phyloP scores from a whole-genome alignment of 2,113 vertebrate species.

The Tympanuchus pallidicinctus region DNA sequence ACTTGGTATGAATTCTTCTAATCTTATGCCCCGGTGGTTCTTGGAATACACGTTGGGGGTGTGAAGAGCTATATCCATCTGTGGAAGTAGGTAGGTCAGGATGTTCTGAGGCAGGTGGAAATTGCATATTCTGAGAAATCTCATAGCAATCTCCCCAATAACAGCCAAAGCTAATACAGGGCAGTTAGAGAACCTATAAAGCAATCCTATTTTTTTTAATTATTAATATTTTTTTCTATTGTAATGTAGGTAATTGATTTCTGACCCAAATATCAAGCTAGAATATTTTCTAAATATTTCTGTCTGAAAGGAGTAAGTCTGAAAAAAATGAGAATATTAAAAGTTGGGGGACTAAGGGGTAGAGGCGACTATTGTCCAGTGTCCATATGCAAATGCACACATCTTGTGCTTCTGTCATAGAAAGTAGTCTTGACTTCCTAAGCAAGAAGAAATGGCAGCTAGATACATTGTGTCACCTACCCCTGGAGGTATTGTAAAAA shows the following conservation, averaged over 20 bases:
- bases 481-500: not conserved
- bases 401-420: not conserved
- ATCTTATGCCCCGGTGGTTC: not conserved
- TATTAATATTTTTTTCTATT: not conserved
- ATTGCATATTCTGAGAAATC: not conserved
- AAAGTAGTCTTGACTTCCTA: not conserved
- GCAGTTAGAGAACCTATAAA: not conserved
- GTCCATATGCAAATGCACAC: not conserved
- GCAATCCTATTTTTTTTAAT: not conserved
- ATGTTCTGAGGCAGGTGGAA: constrained; percentile 2
- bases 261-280: not conserved
- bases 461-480: not conserved
- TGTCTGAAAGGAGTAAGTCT: not conserved
- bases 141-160: not conserved
- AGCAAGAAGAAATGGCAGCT: not conserved
- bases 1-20: not conserved
- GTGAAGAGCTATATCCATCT: constrained; percentile 22
- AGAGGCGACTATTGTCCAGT: rapidly evolving
- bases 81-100: not conserved
- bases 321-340: not conserved
- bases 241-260: not conserved
- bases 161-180: not conserved
- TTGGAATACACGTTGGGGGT: not conserved
- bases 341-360: not conserved
- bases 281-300: not conserved